These are phyloP conservation scores for Kryptolebias marmoratus DNA, from an alignment of 2,113 vertebrate genomes.

Conservation along the genomic window DNA sequence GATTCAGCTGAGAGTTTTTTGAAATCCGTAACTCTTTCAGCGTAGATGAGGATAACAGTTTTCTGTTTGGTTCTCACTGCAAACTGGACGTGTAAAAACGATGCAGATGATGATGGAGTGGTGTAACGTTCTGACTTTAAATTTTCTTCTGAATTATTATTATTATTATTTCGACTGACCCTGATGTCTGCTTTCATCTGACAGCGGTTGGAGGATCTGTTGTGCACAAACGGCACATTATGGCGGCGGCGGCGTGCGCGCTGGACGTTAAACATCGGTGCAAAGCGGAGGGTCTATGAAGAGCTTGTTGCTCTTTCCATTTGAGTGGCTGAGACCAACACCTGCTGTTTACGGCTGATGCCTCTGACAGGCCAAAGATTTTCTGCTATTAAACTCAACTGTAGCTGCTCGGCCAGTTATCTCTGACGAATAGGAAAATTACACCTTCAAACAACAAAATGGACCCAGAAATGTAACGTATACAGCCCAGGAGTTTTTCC, in stretches of 20 bases:
- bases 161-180: background rate
- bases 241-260: background rate
- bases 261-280: constrained; percentile 9
- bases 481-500: constrained; percentile 14
- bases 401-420: constrained; percentile 28
- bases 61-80: too few relatives aligned
- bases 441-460: constrained; percentile 47
- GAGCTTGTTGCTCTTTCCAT: constrained; percentile 28
- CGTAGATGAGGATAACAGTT: too few relatives aligned
- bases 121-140: background rate
- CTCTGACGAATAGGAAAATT: constrained; percentile 58
- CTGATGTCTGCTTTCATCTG: background rate
- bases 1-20: too few relatives aligned
- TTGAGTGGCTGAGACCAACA: constrained; percentile 22
- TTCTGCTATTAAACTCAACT: constrained; percentile 39
- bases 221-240: background rate
- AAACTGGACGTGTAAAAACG: background rate
- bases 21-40: too few relatives aligned
- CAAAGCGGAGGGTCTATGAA: constrained; percentile 27
- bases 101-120: background rate
- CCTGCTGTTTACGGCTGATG: constrained; percentile 43
- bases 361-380: constrained; percentile 52
- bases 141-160: too few relatives aligned
- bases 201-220: too few relatives aligned
- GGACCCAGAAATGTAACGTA: constrained; percentile 27